phyloP scores from a whole-genome alignment of 2,113 vertebrate species.

The Theristicus caerulescens region DNA sequence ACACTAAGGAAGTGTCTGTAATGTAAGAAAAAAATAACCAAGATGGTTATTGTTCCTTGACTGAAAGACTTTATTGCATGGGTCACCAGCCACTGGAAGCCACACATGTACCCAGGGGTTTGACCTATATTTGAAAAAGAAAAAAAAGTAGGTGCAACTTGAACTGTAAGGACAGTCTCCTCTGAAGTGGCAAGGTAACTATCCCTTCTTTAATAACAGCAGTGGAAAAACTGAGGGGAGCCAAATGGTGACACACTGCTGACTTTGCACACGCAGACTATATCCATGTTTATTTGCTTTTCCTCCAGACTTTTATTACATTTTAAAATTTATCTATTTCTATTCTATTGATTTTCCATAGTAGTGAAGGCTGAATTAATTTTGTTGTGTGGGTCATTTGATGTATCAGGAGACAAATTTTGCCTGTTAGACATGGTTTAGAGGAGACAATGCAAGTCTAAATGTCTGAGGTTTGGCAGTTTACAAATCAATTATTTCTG shows the following conservation, averaged over 20 bases:
- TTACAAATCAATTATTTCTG: slow-evolving; percentile 69
- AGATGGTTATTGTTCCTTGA: not conserved
- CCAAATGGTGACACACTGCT: not conserved
- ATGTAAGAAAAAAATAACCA: not conserved
- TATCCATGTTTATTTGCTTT: not conserved
- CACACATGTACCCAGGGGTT: not conserved
- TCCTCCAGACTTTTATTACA: not conserved
- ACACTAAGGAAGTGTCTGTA: not conserved
- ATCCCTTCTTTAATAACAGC: not conserved
- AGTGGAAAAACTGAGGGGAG: not conserved
- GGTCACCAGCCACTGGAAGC: not conserved
- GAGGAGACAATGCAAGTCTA: slow-evolving; percentile 56
- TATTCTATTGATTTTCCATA: slow-evolving; percentile 32
- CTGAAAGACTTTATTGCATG: not conserved
- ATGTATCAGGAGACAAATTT: slow-evolving; percentile 29
- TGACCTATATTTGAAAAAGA: not conserved
- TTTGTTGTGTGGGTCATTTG: slow-evolving; percentile 32
- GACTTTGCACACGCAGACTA: not conserved
- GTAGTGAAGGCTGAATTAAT: slow-evolving; percentile 26
- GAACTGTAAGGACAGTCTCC: not conserved
- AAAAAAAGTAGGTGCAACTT: not conserved
- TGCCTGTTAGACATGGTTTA: slow-evolving; percentile 43
- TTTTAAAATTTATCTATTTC: slow-evolving; percentile 36
- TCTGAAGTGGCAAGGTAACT: not conserved
- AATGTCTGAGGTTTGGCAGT: slow-evolving; percentile 55